Percentiles rank a stretch among this genome's conserved stretches.
Evolutionary conservation across 2,888 invertebrate genomes (phyloP).

Genomic region (Phytoseiulus persimilis): DNA sequence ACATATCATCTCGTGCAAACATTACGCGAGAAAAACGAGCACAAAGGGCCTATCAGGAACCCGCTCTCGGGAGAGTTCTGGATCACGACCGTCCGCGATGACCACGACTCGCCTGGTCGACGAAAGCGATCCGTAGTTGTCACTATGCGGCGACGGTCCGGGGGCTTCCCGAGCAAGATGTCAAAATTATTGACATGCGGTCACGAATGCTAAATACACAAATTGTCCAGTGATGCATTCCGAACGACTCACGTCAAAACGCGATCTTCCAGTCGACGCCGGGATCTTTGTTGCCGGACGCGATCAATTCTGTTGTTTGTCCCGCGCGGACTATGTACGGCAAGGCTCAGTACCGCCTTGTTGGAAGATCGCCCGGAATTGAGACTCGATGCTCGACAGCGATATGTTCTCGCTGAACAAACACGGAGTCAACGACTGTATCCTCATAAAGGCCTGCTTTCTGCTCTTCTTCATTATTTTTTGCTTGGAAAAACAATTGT

Average conservation of each 20-base stretch:
- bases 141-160: no score
- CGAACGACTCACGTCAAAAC: not conserved
- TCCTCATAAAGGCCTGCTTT: not conserved
- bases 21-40: not conserved
- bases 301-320: not conserved
- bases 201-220: constrained; percentile 5
- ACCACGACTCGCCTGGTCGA: no score
- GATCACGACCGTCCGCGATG: no score
- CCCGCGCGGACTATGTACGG: not conserved
- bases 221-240: not conserved
- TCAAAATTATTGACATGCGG: not conserved
- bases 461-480: not conserved
- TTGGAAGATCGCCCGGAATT: not conserved
- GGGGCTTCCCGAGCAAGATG: not conserved
- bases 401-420: not conserved
- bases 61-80: no score
- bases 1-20: not conserved
- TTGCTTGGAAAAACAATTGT: not conserved
- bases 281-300: not conserved
- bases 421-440: not conserved
- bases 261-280: not conserved
- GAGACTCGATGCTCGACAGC: not conserved
- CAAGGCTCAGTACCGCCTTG: not conserved
- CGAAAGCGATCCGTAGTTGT: no score
- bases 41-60: no score